Evolutionary conservation across 2,113 vertebrate genomes (phyloP), one percentile per base, ranked within the genome.

Genomic region (Prionailurus bengalensis): DNA sequence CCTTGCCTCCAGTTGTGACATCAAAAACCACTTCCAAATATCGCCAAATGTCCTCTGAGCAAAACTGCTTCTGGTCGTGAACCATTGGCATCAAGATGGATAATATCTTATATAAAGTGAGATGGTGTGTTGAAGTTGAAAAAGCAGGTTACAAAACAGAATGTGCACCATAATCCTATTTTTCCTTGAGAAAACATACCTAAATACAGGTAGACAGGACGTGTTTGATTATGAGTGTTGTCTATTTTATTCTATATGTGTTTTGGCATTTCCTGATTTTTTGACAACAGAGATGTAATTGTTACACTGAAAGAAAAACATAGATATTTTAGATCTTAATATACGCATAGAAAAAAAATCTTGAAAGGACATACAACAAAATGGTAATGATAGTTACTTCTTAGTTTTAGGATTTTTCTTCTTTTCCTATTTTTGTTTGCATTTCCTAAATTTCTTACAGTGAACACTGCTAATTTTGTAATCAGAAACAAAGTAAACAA

Each of bases 231-330:
- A 55, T 33, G 19, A 71, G 13, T 63, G 31, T 48, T 96, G 11
- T 84, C 36, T 84, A 21, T 90, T 85, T 96, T 78, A 66, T 48
- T 82, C 39, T 79, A 4, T 55, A 27, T 23, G 29, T 84, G 15
- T 80, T 87, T 92, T 66, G 58, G 15, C 83, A 31, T 94, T 90
- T 94, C 70, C 19, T 66, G 33, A 58, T n/a, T 94, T 82, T 97
- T 92, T 65, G 17, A 78, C 3, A 61, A 14, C 45, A 53, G 31
- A 76, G 2, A 53, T 84, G 11, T 61, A 88, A 79, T 55, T 79
- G 12, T 86, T 81, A 63, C 6, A 36, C 21, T 76, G 15, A 71
- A 93, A 88, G 55, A 53, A 89, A 89, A 96, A 89, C 3, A 29
- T 15, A 33, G 31, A 15, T 36, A 39, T 68, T 80, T 93, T 29